These are phyloP conservation scores for Dermatemys mawii DNA, from an alignment of 2,113 vertebrate genomes.

Conservation along the genomic window DNA sequence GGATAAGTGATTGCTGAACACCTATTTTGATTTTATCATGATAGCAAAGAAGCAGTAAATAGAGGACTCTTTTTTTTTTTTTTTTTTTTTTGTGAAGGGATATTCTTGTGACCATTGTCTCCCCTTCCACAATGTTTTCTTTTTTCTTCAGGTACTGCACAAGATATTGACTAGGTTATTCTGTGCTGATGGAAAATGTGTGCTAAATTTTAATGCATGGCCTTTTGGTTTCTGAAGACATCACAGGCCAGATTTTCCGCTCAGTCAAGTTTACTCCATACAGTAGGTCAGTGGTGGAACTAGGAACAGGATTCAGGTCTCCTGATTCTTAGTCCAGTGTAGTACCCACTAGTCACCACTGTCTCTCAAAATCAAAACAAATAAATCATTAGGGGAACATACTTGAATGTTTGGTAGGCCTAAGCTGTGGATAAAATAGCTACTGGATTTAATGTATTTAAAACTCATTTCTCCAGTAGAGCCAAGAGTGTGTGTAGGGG, in stretches of 20 bases:
- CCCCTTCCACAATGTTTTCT: neutral
- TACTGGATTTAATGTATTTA: neutral
- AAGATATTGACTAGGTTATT: neutral
- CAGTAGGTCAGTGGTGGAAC: neutral
- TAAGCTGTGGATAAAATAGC: neutral
- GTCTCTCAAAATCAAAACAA: neutral
- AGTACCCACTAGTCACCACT: rapidly evolving
- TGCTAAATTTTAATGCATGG: neutral
- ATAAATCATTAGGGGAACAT: neutral
- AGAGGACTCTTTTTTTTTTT: neutral
- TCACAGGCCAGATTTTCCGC: neutral
- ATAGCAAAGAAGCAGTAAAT: neutral
- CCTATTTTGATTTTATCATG: neutral
- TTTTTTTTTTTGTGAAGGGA: neutral
- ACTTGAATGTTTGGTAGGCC: neutral
- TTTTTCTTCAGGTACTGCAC: neutral
- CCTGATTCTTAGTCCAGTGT: neutral
- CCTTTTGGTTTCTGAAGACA: neutral
- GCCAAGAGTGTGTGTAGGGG: neutral
- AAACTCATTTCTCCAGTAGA: neutral
- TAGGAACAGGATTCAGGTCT: neutral
- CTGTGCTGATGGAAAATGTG: neutral
- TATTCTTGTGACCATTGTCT: neutral
- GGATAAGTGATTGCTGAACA: neutral
- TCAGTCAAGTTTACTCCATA: neutral